Percentiles rank a stretch among this genome's conserved stretches.
Conservation (phyloP, 2,113 vertebrate species). For the Lonchura striata region DNA sequence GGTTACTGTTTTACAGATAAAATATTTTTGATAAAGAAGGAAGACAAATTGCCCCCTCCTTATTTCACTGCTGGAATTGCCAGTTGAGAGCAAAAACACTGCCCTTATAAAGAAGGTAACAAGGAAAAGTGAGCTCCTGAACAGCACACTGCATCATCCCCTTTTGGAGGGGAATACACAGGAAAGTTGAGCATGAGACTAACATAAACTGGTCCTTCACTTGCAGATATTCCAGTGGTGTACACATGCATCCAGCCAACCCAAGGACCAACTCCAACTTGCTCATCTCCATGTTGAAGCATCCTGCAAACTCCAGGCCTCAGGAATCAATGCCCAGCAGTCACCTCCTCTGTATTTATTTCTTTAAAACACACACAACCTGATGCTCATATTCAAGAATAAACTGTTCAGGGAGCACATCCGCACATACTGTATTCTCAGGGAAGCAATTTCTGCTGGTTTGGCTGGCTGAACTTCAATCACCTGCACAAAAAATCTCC, state of each 20-base stretch:
- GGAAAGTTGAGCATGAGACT: not conserved
- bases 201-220: not conserved
- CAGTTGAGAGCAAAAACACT: not conserved
- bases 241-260: not conserved
- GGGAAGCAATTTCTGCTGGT: not conserved
- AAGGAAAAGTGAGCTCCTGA: fast-evolving
- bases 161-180: not conserved
- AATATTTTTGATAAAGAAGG: not conserved
- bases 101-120: not conserved
- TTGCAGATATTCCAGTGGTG: not conserved
- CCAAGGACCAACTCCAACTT: not conserved
- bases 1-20: not conserved
- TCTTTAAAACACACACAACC: not conserved
- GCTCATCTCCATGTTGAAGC: fast-evolving
- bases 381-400: not conserved
- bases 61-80: not conserved
- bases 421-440: not conserved
- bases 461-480: not conserved
- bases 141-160: not conserved
- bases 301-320: not conserved
- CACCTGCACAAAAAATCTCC: not conserved
- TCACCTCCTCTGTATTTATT: not conserved
- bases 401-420: not conserved
- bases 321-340: not conserved
- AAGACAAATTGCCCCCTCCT: not conserved